Base-by-base conservation (phyloP, 1,140 invertebrate species). In the Pantala flavescens region DNA sequence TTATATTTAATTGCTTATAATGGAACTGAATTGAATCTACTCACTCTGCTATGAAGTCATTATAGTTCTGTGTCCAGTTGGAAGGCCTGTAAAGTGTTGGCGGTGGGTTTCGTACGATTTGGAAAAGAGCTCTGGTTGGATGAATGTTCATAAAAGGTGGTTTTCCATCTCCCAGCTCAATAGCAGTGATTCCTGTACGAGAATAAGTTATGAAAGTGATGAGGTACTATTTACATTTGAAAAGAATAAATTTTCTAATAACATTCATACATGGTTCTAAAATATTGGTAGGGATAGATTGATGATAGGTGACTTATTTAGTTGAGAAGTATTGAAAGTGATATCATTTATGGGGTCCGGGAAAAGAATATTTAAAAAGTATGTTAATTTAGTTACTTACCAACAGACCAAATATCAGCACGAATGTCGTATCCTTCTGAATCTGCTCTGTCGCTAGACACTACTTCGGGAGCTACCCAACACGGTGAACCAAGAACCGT, bases 381-480 rank as follows among this genome's bases (percentile, higher is more conserved):
- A n/a, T n/a, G n/a, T n/a, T n/a, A n/a, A n/a, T n/a, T n/a, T n/a
- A n/a, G 3, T 36, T n/a, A 70, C 77, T 79, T 80, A 81, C 96
- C 95, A 70, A 96, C 79, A 2, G 93, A 91, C 95, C 95, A 97
- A n/a, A 96, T 91, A 82, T 96, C 95, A 36, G 87, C 88, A 23
- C 91, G 87, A 79, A 87, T 88, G 72, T 91, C 89, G 82, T 96
- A 93, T 19, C 85, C 85, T 74, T 84, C 86, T 81, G 21, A 85
- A 79, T 71, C 87, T 83, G 77, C 82, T 76, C 28, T 75, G 78
- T 78, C 79, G 71, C 83, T 84, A 0, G 85, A 84, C 0, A 93
- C 86, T 1, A 93, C 87, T 85, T 97, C 95, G 0, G 95, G 95
- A 0, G 94, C 93, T 92, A 96, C 95, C 92, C 93, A 96, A 78